phyloP scores from a whole-genome alignment of 2,797 vertebrate species.

The Sebastes reedi region DNA sequence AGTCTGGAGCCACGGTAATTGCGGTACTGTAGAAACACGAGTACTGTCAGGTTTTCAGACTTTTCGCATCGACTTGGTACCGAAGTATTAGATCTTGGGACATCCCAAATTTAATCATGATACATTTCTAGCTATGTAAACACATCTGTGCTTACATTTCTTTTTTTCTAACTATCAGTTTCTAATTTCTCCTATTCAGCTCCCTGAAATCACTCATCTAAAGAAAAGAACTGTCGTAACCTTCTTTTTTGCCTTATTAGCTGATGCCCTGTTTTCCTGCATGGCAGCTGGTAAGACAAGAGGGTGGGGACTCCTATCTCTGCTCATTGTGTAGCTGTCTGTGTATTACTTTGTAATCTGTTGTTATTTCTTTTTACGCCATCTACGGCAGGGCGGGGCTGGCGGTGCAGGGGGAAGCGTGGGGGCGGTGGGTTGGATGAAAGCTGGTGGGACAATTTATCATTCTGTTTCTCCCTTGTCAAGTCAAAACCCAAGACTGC shows the following conservation, averaged over 20 bases:
- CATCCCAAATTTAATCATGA: not conserved
- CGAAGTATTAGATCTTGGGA: too few relatives aligned
- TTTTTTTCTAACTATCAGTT: conserved; percentile 7
- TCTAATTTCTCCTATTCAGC: not conserved
- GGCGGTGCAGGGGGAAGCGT: not conserved
- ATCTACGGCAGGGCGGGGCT: conserved; percentile 46
- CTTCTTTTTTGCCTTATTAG: conserved; percentile 33
- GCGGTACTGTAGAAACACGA: too few relatives aligned
- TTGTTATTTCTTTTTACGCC: conserved; percentile 10
- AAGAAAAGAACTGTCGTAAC: not conserved
- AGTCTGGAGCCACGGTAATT: too few relatives aligned
- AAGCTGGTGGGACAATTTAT: conserved; percentile 75
- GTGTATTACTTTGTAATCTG: conserved; percentile 66
- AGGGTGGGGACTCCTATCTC: conserved; percentile 45
- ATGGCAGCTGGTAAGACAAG: conserved; percentile 55
- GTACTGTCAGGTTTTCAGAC: too few relatives aligned
- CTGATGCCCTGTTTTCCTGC: conserved; percentile 40
- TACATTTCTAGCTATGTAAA: not conserved
- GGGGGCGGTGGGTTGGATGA: conserved; percentile 45
- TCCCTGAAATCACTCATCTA: conserved; percentile 11
- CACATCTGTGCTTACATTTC: not conserved
- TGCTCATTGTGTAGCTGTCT: conserved; percentile 58
- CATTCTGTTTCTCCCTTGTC: conserved; percentile 78
- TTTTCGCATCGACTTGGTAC: too few relatives aligned
- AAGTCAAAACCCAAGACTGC: conserved; percentile 68